These are phyloP conservation scores for Eupeodes latifasciatus DNA, from an alignment of 2,888 invertebrate genomes.

Conservation along the genomic window DNA sequence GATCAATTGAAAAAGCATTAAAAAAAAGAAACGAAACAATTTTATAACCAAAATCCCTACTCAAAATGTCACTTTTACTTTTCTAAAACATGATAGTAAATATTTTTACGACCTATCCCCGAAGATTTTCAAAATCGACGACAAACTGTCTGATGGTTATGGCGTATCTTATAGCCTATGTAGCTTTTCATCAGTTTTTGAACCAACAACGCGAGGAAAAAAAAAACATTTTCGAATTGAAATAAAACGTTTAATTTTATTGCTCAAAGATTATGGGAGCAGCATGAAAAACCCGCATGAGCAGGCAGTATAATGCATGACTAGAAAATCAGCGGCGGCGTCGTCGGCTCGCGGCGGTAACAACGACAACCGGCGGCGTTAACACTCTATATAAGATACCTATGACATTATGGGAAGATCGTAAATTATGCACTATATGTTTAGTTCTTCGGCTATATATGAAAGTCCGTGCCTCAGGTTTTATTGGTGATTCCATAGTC, in stretches of 20 bases:
- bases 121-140: constrained; percentile 37
- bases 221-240: constrained; percentile 38
- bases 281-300: constrained; percentile 27
- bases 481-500: constrained; percentile 7
- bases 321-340: background rate
- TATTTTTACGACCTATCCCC: constrained; percentile 17
- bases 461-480: background rate
- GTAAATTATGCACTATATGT: constrained; percentile 4
- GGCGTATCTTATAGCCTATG: too few relatives aligned
- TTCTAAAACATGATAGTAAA: constrained; percentile 29
- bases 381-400: background rate
- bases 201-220: background rate
- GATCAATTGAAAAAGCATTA: constrained; percentile 28
- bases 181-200: background rate
- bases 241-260: constrained; percentile 74
- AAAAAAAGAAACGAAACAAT: background rate
- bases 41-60: constrained; percentile 6
- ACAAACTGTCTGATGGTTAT: constrained; percentile 58
- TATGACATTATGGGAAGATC: constrained; percentile 3
- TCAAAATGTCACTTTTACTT: constrained; percentile 71
- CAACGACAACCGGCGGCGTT: background rate
- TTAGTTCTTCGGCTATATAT: background rate
- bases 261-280: constrained; percentile 61
- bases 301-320: background rate
- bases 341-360: too few relatives aligned